These are phyloP conservation scores for Monopterus albus DNA, from an alignment of 2,113 vertebrate genomes.

Conservation along the genomic window DNA sequence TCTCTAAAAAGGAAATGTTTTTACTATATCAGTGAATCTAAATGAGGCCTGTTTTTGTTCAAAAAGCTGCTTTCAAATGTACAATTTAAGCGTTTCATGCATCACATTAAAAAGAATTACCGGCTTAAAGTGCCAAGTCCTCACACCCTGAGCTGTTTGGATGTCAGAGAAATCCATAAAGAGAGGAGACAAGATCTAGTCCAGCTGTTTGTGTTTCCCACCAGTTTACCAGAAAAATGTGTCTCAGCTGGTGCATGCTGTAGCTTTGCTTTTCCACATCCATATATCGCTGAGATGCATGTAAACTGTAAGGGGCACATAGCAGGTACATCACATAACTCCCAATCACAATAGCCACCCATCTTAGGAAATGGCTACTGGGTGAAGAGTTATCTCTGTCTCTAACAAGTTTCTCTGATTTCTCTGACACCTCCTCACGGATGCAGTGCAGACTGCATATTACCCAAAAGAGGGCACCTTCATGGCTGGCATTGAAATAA, in stretches of 20 bases:
- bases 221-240: constrained; percentile 67
- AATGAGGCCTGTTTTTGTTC: constrained; percentile 8
- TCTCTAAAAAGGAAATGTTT: no score
- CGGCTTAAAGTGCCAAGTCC: constrained; percentile 40
- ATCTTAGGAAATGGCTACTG: constrained; percentile 11
- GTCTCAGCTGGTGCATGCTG: constrained; percentile 63
- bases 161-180: constrained; percentile 40
- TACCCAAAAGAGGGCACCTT: constrained; percentile 79
- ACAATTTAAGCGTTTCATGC: constrained; percentile 11
- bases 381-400: constrained; percentile 21
- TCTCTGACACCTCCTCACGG: constrained; percentile 33
- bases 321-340: constrained; percentile 22
- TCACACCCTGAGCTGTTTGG: constrained; percentile 55
- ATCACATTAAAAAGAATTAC: constrained; percentile 2
- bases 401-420: constrained; percentile 46
- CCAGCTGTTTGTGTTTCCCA: constrained; percentile 71
- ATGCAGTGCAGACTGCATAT: constrained; percentile 34
- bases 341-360: constrained; percentile 22
- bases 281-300: constrained; percentile 54
- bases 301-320: constrained; percentile 25
- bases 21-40: no score
- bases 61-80: constrained; percentile 3
- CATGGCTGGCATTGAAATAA: constrained; percentile 74
- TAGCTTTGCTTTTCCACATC: constrained; percentile 45
- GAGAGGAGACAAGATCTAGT: constrained; percentile 52